phyloP scores from a whole-genome alignment of 2,888 invertebrate species.

The Orthosia incerta region DNA sequence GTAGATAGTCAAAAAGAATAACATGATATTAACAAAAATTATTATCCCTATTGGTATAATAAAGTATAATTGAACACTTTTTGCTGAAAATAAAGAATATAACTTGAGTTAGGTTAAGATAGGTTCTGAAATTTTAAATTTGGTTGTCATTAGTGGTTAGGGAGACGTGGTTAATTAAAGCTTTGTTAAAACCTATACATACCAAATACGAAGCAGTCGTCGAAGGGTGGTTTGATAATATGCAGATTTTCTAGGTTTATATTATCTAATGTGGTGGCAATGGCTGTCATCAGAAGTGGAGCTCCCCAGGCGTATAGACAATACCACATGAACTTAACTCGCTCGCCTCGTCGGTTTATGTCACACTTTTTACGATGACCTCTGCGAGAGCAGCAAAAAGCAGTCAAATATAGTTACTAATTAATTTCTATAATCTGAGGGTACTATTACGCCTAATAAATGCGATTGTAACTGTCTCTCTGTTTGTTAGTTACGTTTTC shows the following conservation, averaged over 20 bases:
- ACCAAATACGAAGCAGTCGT: slow-evolving; percentile 58
- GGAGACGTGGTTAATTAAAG: background rate
- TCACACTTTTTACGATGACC: slow-evolving; percentile 28
- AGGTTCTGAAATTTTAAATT: background rate
- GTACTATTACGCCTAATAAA: too few relatives aligned
- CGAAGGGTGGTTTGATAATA: slow-evolving; percentile 61
- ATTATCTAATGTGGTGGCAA: slow-evolving; percentile 36
- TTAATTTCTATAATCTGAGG: too few relatives aligned
- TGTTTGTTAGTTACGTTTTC: too few relatives aligned
- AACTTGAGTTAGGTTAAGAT: background rate
- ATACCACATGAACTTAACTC: slow-evolving; percentile 71
- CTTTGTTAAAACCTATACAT: slow-evolving; percentile 35
- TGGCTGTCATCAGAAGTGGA: slow-evolving; percentile 50
- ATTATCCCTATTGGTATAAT: slow-evolving; percentile 30
- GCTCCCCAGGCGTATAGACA: slow-evolving; percentile 71
- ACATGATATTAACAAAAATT: slow-evolving; percentile 43
- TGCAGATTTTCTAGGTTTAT: slow-evolving; percentile 39
- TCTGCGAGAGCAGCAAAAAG: slow-evolving; percentile 22
- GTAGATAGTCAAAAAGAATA: slow-evolving; percentile 41
- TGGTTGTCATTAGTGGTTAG: background rate
- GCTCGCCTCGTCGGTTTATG: slow-evolving; percentile 62
- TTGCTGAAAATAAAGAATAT: slow-evolving; percentile 1
- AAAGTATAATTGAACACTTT: slow-evolving; percentile 12
- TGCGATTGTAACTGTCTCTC: too few relatives aligned
- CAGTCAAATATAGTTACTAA: too few relatives aligned